Conservation (phyloP, 1,140 invertebrate species). For the Drosophila sulfurigaster region DNA sequence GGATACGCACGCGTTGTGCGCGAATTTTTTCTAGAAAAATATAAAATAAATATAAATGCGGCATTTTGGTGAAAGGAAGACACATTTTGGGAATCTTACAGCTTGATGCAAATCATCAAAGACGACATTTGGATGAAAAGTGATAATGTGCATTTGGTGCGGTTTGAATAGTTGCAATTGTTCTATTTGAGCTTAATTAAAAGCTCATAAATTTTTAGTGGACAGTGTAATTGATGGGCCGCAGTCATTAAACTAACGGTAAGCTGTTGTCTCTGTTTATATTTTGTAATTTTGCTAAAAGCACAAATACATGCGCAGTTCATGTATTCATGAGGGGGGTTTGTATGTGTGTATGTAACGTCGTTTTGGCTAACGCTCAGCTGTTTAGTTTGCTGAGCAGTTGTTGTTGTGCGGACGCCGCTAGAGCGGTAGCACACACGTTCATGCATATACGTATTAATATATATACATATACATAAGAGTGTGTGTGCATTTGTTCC, state of each 20-base stretch:
- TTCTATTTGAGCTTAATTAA: constrained; percentile 6
- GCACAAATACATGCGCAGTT: constrained; percentile 45
- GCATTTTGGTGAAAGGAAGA: constrained; percentile 31
- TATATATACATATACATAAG: no score
- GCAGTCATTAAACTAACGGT: constrained; percentile 43
- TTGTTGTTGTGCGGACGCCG: constrained; percentile 41
- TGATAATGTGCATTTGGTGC: background rate
- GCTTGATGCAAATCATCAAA: background rate
- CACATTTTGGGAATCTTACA: background rate
- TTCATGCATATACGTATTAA: background rate
- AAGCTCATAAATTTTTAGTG: constrained; percentile 1
- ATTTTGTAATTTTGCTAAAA: constrained; percentile 56
- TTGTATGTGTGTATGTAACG: constrained; percentile 32
- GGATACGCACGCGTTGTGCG: constrained; percentile 31
- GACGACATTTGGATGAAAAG: background rate
- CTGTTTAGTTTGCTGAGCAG: constrained; percentile 41
- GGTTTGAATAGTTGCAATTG: background rate
- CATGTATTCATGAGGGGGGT: background rate
- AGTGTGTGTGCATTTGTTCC: background rate
- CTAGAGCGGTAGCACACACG: constrained; percentile 13
- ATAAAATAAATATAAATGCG: constrained; percentile 35
- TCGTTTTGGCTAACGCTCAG: constrained; percentile 52
- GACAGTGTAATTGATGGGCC: background rate
- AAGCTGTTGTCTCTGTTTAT: constrained; percentile 49
- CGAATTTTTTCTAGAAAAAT: constrained; percentile 10